Base-by-base conservation (phyloP, 1,140 invertebrate genomes). In the Heliconius himera region DNA sequence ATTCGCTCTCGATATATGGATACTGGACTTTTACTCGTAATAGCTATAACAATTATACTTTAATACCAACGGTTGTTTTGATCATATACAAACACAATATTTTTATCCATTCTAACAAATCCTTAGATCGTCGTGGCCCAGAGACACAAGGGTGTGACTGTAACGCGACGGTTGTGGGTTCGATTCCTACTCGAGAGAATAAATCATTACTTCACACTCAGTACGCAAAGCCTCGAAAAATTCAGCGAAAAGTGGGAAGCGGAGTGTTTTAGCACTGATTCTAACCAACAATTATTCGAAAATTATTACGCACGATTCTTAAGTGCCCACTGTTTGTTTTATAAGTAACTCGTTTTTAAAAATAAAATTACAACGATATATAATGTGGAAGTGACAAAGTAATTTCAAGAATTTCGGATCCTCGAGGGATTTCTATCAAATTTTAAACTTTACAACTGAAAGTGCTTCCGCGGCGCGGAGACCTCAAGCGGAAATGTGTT, bases 361-460 rank as follows among this genome's bases (percentile, higher is more conserved):
- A 66, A 66, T 66, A 29, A 60, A 66, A 29, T 66, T 29, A 66
- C 60, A 29, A 66, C 26, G 60, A 66, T 6, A 29, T 66, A 66
- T 29, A 29, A 29, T 29, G 60, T 29, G 60, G 60, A 26, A 72
- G 72, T 70, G 56, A 73, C 49, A 66, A 79, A 76, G 75, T 72
- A 76, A 78, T 81, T 38, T 72, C 36, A 81, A 83, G 73, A 78
- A 80, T 80, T 82, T 82, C 54, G 51, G 66, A 81, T 80, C 74
- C 82, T 73, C 78, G 11, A 60, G 73, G 76, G 82, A 83, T 82
- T 78, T 81, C 70, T 83, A 81, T 82, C 75, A 82, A 82, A 77
- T 84, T 83, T 83, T 77, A 79, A 85, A 85, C 84, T 85, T 83
- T 80, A 70, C 60, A 81, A 79, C 77, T 75, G 60, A 77, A 83